phyloP scores from a whole-genome alignment of 2,888 invertebrate species.

The Rhabditoides inermis region DNA sequence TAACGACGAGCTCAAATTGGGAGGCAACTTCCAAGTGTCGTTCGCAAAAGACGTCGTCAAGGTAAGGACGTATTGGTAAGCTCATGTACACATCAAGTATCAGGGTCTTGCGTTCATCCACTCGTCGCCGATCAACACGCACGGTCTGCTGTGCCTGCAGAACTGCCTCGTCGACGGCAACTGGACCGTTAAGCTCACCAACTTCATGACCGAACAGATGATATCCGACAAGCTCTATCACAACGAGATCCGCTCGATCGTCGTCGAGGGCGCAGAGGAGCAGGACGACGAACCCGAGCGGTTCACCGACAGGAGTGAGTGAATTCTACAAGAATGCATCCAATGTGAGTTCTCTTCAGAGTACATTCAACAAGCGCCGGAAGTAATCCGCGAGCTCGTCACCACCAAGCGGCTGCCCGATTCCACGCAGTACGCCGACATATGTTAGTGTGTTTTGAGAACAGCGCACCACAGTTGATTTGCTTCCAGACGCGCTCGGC shows the following conservation, averaged over 20 bases:
- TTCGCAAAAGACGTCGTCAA: conserved; percentile 51
- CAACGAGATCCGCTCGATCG: conserved; percentile 22
- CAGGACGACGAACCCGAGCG: conserved; percentile 7
- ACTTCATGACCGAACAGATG: conserved; percentile 46
- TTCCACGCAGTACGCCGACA: conserved; percentile 41
- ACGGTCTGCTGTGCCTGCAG: conserved; percentile 48
- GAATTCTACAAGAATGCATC: background rate
- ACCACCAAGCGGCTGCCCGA: conserved; percentile 34
- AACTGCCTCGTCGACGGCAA: conserved; percentile 51
- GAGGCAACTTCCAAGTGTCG: conserved; percentile 49
- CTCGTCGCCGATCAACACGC: conserved; percentile 36
- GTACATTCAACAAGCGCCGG: conserved; percentile 50
- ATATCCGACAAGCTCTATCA: conserved; percentile 44
- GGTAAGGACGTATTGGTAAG: conserved; percentile 11
- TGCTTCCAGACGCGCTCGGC: conserved; percentile 42
- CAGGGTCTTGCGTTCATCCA: conserved; percentile 46
- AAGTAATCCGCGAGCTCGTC: conserved; percentile 47
- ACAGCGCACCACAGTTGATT: too few species aligned
- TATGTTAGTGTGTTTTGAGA: too few species aligned
- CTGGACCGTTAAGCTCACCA: conserved; percentile 50
- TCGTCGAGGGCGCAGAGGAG: conserved; percentile 2
- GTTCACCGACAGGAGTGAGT: conserved; percentile 14
- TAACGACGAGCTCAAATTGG: conserved; percentile 50
- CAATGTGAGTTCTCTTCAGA: conserved; percentile 20
- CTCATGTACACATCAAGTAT: background rate